Percentiles rank a stretch among this genome's conserved stretches.
Conservation (phyloP, 2,113 vertebrate species). For the Baryphthengus martii region DNA sequence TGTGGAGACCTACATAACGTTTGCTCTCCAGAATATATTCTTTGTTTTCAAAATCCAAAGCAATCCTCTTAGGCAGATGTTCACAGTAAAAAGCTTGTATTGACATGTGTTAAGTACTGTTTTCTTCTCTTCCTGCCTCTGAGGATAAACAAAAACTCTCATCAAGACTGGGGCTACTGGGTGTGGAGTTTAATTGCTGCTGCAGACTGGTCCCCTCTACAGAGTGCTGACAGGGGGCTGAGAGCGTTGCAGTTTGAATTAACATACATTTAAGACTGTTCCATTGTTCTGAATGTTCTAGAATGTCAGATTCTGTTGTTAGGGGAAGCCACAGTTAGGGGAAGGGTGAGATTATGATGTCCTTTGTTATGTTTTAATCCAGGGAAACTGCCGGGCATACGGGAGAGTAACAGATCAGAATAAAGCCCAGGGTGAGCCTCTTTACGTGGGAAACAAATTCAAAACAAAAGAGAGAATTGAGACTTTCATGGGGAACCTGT, state of each 20-base stretch:
- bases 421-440: background rate
- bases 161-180: background rate
- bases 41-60: slow-evolving; percentile 54
- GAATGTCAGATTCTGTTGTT: background rate
- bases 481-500: background rate
- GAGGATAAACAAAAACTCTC: background rate
- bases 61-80: slow-evolving; percentile 69
- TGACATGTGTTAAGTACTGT: background rate
- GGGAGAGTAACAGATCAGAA: background rate
- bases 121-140: slow-evolving; percentile 24
- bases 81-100: slow-evolving; percentile 37
- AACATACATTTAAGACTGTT: background rate
- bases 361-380: background rate
- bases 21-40: slow-evolving; percentile 20
- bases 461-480: background rate
- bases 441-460: background rate
- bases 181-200: background rate
- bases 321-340: background rate
- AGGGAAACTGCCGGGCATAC: background rate
- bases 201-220: background rate
- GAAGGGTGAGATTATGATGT: background rate
- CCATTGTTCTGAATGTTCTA: background rate
- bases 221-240: background rate
- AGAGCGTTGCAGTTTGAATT: background rate
- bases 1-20: background rate